phyloP scores from a whole-genome alignment of 2,113 vertebrate species.

The Planiliza haematocheilus region DNA sequence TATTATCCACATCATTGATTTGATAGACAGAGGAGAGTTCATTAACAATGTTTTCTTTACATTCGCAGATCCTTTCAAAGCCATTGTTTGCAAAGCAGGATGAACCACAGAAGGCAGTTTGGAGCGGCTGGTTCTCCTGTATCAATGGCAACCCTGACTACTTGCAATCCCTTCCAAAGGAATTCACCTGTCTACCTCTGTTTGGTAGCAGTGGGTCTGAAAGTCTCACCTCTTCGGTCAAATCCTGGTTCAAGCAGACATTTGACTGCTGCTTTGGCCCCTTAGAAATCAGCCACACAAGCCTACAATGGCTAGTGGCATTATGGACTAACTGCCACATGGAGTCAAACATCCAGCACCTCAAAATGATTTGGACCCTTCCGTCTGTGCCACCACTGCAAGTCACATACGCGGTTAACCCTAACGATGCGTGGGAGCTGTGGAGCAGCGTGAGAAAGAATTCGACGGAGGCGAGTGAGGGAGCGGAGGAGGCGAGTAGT shows the following conservation, averaged over 20 bases:
- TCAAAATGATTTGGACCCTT: slow-evolving; percentile 88
- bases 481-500: slow-evolving; percentile 56
- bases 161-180: slow-evolving; percentile 78
- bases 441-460: slow-evolving; percentile 87
- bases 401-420: slow-evolving; percentile 86
- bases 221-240: slow-evolving; percentile 82
- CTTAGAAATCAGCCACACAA: slow-evolving; percentile 86
- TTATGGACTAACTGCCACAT: slow-evolving; percentile 89
- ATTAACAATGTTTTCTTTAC: background rate
- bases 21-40: too few relatives aligned
- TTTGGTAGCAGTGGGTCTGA: slow-evolving; percentile 87
- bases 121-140: slow-evolving; percentile 92
- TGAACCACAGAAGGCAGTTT: slow-evolving; percentile 81
- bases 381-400: slow-evolving; percentile 83
- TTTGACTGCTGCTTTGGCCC: slow-evolving; percentile 92
- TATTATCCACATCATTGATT: too few relatives aligned
- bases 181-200: slow-evolving; percentile 90
- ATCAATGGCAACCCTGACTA: slow-evolving; percentile 84
- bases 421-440: slow-evolving; percentile 89
- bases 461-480: background rate
- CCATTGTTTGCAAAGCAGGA: slow-evolving; percentile 63
- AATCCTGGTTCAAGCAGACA: slow-evolving; percentile 90
- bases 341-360: slow-evolving; percentile 70
- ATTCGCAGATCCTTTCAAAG: slow-evolving; percentile 83
- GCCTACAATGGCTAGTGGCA: slow-evolving; percentile 90